These are phyloP conservation scores for Dromiciops gliroides DNA, from an alignment of 2,113 vertebrate genomes.

Conservation along the genomic window DNA sequence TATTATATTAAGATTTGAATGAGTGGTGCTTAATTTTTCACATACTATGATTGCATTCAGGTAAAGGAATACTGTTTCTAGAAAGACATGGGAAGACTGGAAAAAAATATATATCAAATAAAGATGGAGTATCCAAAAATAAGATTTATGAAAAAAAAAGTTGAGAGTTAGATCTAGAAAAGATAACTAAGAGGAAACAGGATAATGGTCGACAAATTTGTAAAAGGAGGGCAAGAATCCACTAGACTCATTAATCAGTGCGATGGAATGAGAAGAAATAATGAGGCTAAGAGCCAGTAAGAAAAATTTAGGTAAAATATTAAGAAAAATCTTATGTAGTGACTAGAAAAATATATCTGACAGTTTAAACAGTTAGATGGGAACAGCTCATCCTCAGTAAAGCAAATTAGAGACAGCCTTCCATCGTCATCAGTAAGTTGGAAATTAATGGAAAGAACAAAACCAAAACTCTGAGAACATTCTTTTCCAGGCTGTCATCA, in stretches of 20 bases:
- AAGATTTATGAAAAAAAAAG: background rate
- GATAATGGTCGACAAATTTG: background rate
- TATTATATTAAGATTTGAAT: background rate
- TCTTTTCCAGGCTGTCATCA: background rate
- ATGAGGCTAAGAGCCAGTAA: conserved; percentile 1
- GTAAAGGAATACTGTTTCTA: conserved; percentile 8
- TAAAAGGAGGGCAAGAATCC: background rate
- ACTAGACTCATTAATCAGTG: conserved; percentile 25
- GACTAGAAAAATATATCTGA: conserved; percentile 26
- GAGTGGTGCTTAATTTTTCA: conserved; percentile 19
- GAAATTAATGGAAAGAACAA: conserved; percentile 20
- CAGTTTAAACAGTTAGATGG: conserved; percentile 16
- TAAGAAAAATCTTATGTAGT: conserved; percentile 17
- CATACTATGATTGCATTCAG: background rate
- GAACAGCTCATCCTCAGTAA: background rate
- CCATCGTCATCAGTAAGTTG: background rate
- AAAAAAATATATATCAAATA: background rate
- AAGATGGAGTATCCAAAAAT: background rate
- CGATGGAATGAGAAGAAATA: conserved; percentile 19
- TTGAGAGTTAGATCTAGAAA: background rate
- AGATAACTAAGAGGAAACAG: background rate
- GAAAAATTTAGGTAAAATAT: conserved; percentile 48
- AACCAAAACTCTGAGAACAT: background rate
- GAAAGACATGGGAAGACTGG: background rate
- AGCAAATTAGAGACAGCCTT: background rate